Percentiles rank a stretch among this genome's conserved stretches.
phyloP scores from a whole-genome alignment of 2,888 invertebrate genomes.

The Yponomeuta plumbellus region DNA sequence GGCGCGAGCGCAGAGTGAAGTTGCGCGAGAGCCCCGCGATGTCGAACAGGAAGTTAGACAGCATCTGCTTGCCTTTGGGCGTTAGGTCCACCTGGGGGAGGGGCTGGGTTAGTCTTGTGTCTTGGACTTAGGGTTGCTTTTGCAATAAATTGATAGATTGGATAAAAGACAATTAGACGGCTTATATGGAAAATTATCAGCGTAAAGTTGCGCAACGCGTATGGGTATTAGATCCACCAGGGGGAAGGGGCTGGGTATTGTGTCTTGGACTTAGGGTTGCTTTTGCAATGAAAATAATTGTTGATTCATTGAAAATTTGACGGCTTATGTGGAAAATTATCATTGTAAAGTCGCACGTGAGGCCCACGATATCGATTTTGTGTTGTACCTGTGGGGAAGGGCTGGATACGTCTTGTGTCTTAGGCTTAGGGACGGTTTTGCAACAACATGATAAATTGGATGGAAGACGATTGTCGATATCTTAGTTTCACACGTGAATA shows the following conservation, averaged over 20 bases:
- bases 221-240: conserved; percentile 94
- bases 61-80: conserved; percentile 91
- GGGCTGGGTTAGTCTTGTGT: neutral
- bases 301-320: no score
- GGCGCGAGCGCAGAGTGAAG: conserved; percentile 92
- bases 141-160: no score
- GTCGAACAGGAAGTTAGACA: conserved; percentile 96
- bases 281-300: no score
- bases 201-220: no score
- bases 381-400: conserved; percentile 78
- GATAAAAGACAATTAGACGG: no score
- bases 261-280: neutral
- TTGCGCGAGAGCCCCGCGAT: conserved; percentile 90
- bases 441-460: no score
- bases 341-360: no score
- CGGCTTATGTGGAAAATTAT: no score
- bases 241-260: neutral
- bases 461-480: no score
- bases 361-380: no score
- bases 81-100: conserved; percentile 89
- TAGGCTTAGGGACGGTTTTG: neutral
- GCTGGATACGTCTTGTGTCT: neutral
- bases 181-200: no score
- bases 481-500: no score
- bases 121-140: neutral